phyloP scores from a whole-genome alignment of 2,888 invertebrate genomes.

The Drosophila formosana region DNA sequence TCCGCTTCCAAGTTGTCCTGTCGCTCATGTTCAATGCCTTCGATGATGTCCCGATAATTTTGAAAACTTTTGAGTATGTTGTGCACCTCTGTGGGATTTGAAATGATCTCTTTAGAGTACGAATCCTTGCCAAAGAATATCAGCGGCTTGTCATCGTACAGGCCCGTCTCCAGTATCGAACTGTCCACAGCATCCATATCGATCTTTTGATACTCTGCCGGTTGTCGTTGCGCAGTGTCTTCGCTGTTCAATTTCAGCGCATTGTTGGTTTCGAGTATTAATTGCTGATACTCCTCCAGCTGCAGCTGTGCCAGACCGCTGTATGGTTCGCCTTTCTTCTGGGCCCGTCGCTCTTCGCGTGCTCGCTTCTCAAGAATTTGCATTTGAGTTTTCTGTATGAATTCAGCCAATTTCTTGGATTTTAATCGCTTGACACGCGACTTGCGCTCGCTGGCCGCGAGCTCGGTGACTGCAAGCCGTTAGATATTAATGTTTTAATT shows the following conservation, averaged over 20 bases:
- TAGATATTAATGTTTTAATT: not conserved
- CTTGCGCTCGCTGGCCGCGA: constrained; percentile 88
- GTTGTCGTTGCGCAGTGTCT: constrained; percentile 57
- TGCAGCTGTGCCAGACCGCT: constrained; percentile 52
- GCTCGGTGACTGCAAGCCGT: constrained; percentile 87
- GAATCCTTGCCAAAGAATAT: constrained; percentile 82
- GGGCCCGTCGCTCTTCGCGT: constrained; percentile 55
- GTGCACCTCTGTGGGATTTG: constrained; percentile 72
- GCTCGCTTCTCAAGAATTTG: constrained; percentile 74
- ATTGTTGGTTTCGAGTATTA: not conserved
- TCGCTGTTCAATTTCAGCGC: constrained; percentile 12
- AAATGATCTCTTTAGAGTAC: constrained; percentile 66
- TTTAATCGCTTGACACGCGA: constrained; percentile 89
- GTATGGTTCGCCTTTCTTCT: constrained; percentile 26
- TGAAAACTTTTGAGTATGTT: constrained; percentile 83
- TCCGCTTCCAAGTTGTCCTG: constrained; percentile 56
- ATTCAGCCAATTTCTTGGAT: constrained; percentile 88
- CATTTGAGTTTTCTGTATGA: constrained; percentile 87
- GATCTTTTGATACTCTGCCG: constrained; percentile 83
- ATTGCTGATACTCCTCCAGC: constrained; percentile 82
- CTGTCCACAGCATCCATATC: constrained; percentile 80
- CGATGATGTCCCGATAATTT: constrained; percentile 82
- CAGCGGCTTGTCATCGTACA: constrained; percentile 83
- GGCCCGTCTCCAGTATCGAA: constrained; percentile 70
- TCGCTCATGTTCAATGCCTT: constrained; percentile 78